A percentile compares a stretch with the other conserved stretches of the same genome.
Conservation (phyloP, 2,888 invertebrate genomes). For the Stegophylla sp. region DNA sequence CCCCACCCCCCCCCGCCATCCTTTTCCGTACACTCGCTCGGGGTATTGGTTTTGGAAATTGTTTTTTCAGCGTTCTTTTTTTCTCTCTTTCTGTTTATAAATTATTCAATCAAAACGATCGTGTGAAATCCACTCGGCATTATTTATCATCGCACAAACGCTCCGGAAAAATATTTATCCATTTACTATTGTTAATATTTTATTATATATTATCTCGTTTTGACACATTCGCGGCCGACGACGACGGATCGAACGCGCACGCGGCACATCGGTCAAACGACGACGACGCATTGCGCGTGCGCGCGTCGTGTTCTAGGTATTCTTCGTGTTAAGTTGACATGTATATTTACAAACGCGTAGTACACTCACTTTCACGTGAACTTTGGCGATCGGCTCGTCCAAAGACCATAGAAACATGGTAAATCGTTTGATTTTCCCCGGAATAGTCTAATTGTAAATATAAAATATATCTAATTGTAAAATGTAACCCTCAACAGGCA, state of each 20-base stretch:
- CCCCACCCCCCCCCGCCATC: too few relatives aligned
- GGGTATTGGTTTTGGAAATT: background rate
- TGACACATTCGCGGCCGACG: background rate
- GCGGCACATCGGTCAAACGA: background rate
- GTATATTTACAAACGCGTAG: too few relatives aligned
- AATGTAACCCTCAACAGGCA: too few relatives aligned
- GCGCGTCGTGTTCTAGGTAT: too few relatives aligned
- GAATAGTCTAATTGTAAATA: too few relatives aligned
- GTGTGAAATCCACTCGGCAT: background rate
- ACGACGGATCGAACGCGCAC: background rate
- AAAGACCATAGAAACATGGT: too few relatives aligned
- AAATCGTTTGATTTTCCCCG: too few relatives aligned
- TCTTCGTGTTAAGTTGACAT: too few relatives aligned
- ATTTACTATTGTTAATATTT: constrained; percentile 3
- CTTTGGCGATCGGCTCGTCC: too few relatives aligned
- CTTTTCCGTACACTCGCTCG: background rate
- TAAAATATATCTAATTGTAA: too few relatives aligned
- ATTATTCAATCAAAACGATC: constrained; percentile 17
- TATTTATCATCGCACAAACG: background rate
- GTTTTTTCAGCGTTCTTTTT: constrained; percentile 2
- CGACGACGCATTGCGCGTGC: background rate
- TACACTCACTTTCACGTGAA: too few relatives aligned
- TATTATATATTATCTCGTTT: background rate
- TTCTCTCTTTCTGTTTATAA: background rate
- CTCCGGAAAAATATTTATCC: background rate